Conservation (phyloP, 2,888 invertebrate genomes). For the Athrips mouffetella region DNA sequence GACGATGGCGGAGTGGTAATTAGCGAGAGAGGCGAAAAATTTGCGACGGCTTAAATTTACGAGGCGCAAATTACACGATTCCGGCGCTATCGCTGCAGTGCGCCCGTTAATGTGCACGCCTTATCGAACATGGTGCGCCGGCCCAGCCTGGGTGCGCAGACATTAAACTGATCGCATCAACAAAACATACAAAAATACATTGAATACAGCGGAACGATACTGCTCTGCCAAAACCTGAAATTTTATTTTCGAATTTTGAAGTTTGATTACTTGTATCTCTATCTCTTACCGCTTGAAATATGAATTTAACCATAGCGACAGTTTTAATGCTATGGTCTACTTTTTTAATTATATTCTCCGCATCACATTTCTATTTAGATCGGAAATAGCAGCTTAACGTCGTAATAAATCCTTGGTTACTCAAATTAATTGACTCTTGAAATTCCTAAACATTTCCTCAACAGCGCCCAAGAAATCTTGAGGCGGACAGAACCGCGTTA, state of each 20-base stretch:
- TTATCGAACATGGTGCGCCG: slow-evolving; percentile 60
- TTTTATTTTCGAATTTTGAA: too few species aligned
- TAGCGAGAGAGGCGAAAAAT: slow-evolving; percentile 76
- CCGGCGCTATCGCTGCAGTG: slow-evolving; percentile 70
- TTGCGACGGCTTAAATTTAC: slow-evolving; percentile 77
- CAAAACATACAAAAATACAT: slow-evolving; percentile 47
- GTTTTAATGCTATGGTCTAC: too few species aligned
- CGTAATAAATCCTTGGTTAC: background rate
- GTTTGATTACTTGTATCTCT: too few species aligned
- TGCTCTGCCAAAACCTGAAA: slow-evolving; percentile 15
- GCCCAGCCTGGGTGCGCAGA: slow-evolving; percentile 35
- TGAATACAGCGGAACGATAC: slow-evolving; percentile 27
- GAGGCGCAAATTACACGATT: slow-evolving; percentile 77
- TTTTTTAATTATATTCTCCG: too few species aligned
- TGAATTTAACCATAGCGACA: too few species aligned
- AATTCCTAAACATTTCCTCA: background rate
- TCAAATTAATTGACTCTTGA: background rate
- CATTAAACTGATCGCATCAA: slow-evolving; percentile 54
- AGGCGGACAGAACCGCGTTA: slow-evolving; percentile 30
- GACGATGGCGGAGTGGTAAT: slow-evolving; percentile 73
- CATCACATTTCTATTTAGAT: background rate
- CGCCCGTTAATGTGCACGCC: slow-evolving; percentile 71
- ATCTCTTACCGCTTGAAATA: too few species aligned
- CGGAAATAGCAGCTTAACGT: background rate
- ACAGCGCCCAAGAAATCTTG: slow-evolving; percentile 7